Conservation (phyloP, 2,888 invertebrate species). For the Phaonia tiefii region DNA sequence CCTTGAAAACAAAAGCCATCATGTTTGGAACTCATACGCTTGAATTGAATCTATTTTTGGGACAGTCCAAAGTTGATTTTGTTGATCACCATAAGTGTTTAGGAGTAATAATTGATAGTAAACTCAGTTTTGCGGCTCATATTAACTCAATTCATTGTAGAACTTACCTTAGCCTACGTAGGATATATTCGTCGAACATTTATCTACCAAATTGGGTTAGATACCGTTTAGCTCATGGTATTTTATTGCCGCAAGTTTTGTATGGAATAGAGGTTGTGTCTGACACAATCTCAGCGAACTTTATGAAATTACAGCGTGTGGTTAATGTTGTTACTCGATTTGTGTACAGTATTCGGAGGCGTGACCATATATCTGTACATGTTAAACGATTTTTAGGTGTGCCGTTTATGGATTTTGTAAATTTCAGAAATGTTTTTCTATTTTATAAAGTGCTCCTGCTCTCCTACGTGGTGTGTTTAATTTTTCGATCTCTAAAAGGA, state of each 20-base stretch:
- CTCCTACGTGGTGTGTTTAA: neutral
- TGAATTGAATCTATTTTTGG: neutral
- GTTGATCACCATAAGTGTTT: neutral
- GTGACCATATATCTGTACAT: neutral
- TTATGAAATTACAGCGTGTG: neutral
- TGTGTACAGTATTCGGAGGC: neutral
- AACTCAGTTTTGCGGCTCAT: neutral
- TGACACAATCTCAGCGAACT: neutral
- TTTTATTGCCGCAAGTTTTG: neutral
- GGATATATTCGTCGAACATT: neutral
- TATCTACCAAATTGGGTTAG: neutral
- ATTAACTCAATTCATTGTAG: neutral
- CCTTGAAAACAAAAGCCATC: slow-evolving; percentile 2
- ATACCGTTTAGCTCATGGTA: neutral
- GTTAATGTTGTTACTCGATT: neutral
- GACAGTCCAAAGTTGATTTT: neutral
- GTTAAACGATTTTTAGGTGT: neutral
- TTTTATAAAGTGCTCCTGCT: neutral
- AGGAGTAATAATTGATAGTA: neutral
- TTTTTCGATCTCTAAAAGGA: neutral
- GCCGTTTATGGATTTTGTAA: neutral
- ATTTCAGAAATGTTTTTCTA: neutral
- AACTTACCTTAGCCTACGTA: neutral
- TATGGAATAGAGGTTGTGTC: neutral
- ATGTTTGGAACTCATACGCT: neutral